These are phyloP conservation scores for Forficula auricularia DNA, from an alignment of 1,140 invertebrate species.

Conservation along the genomic window DNA sequence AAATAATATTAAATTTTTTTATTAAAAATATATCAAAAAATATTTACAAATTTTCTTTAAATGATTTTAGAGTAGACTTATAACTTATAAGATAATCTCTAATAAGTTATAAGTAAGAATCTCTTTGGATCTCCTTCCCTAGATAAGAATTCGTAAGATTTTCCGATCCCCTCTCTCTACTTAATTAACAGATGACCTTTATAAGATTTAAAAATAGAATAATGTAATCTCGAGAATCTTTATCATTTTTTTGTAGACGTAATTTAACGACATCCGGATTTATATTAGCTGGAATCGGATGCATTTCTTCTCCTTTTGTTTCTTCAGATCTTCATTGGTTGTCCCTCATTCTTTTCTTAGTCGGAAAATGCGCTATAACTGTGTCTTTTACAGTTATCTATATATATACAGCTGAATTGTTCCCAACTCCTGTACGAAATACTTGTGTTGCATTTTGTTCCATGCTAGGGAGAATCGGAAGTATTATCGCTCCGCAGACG, in stretches of 20 bases:
- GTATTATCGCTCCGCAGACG: conserved; percentile 28
- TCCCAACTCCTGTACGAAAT: conserved; percentile 29
- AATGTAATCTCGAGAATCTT: too few species aligned
- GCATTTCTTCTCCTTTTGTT: conserved; percentile 11
- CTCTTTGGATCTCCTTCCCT: too few species aligned
- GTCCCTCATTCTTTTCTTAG: conserved; percentile 18
- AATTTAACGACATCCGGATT: conserved; percentile 17
- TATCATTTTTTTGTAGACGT: conserved; percentile 11
- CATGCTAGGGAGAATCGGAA: conserved; percentile 31
- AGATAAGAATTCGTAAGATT: too few species aligned
- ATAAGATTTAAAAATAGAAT: too few species aligned
- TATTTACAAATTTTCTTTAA: too few species aligned
- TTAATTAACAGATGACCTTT: too few species aligned
- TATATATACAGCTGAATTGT: conserved; percentile 28
- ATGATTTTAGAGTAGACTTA: too few species aligned
- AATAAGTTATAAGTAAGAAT: too few species aligned
- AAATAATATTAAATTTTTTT: too few species aligned
- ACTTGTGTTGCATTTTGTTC: conserved; percentile 30
- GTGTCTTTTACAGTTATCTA: conserved; percentile 24
- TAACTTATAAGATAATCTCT: too few species aligned
- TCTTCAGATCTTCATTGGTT: not conserved
- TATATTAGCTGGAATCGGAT: conserved; percentile 18
- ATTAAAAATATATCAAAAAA: too few species aligned
- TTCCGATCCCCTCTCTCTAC: too few species aligned
- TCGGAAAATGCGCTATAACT: conserved; percentile 24